phyloP scores from a whole-genome alignment of 2,888 invertebrate species.

The Boloria selene region DNA sequence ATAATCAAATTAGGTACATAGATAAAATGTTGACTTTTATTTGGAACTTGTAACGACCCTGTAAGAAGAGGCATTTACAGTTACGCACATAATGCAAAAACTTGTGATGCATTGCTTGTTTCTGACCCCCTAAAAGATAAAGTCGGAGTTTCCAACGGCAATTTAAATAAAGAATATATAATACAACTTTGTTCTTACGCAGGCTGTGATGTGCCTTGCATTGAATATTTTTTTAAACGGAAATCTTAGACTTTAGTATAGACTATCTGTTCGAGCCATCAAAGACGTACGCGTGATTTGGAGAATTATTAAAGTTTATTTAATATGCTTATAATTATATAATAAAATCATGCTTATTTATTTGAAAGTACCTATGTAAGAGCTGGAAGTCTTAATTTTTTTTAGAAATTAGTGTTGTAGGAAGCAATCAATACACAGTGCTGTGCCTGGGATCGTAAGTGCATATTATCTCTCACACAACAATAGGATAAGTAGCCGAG shows the following conservation, averaged over 20 bases:
- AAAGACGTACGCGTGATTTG: no score
- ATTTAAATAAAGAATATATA: slow-evolving; percentile 69
- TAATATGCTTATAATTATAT: neutral
- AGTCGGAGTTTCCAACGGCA: slow-evolving; percentile 58
- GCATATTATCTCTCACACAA: slow-evolving; percentile 48
- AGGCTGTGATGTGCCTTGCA: slow-evolving; percentile 55
- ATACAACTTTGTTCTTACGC: slow-evolving; percentile 52
- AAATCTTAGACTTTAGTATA: no score
- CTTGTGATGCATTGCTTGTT: slow-evolving; percentile 52
- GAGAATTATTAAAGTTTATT: no score
- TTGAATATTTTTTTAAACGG: slow-evolving; percentile 55
- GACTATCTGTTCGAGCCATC: no score
- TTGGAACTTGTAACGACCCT: neutral
- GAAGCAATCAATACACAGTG: slow-evolving; percentile 39
- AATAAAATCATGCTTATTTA: slow-evolving; percentile 6
- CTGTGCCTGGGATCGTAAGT: slow-evolving; percentile 47
- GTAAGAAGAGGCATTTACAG: slow-evolving; percentile 12
- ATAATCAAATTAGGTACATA: no score
- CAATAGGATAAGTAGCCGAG: slow-evolving; percentile 50
- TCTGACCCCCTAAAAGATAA: slow-evolving; percentile 55
- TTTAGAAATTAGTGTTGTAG: slow-evolving; percentile 24
- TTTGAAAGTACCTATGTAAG: no score
- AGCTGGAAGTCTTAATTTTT: neutral
- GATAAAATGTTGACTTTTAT: neutral
- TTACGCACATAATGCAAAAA: slow-evolving; percentile 17